Percentiles rank a stretch among this genome's conserved stretches.
These are phyloP conservation scores for Plestiodon gilberti DNA, from an alignment of 2,113 vertebrate species.

Conservation along the genomic window DNA sequence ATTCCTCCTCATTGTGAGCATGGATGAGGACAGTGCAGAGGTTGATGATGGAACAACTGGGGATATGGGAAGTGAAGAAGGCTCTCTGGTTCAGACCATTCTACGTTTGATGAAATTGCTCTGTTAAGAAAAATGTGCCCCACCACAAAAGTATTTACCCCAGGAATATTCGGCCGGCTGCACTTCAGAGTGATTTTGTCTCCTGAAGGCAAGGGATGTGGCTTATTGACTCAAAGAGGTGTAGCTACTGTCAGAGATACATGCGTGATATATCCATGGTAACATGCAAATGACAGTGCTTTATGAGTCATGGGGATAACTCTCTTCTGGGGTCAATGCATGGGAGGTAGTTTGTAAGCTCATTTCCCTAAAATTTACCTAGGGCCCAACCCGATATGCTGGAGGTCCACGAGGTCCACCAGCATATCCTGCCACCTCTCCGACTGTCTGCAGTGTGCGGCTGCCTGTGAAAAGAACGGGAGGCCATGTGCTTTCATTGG, in stretches of 20 bases:
- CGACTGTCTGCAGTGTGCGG: not conserved
- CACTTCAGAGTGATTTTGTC: not conserved
- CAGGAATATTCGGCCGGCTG: not conserved
- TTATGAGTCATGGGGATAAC: slow-evolving; percentile 9
- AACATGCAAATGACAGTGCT: slow-evolving; percentile 10
- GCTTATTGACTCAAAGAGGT: not conserved
- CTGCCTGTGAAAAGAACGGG: no score
- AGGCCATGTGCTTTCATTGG: no score
- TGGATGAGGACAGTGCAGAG: not conserved
- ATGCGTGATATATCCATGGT: not conserved
- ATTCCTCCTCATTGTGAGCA: no score
- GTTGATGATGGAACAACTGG: not conserved
- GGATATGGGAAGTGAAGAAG: not conserved
- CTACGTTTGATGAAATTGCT: not conserved
- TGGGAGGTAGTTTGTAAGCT: not conserved
- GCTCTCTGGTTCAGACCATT: not conserved
- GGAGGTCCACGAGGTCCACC: no score
- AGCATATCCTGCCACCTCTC: no score
- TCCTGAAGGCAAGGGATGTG: not conserved
- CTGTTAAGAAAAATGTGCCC: not conserved
- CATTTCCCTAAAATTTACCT: not conserved
- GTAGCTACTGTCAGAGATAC: not conserved
- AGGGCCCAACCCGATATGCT: no score
- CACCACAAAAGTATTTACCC: slow-evolving; percentile 1
- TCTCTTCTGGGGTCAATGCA: not conserved